Conservation (phyloP, 2,797 vertebrate species). For the Alcedo quadribrachys region DNA sequence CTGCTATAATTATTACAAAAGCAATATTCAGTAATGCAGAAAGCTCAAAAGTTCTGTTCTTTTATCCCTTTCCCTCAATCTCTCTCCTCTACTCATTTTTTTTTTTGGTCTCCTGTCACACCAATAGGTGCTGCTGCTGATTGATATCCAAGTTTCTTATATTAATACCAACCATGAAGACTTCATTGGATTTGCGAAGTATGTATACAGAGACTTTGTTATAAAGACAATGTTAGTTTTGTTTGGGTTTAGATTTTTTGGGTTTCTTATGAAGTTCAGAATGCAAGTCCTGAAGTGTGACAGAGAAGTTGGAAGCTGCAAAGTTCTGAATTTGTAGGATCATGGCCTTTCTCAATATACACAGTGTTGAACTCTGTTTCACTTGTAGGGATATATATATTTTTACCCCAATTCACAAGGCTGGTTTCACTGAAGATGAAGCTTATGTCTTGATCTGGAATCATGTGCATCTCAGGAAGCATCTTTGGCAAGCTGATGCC, state of each 20-base stretch:
- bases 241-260: neutral
- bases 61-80: neutral
- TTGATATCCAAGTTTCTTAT: conserved; percentile 93
- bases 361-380: neutral
- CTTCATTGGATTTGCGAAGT: conserved; percentile 94
- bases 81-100: neutral
- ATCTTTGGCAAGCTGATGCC: neutral
- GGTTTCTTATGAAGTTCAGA: neutral
- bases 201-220: conserved; percentile 61
- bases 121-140: conserved; percentile 86
- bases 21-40: neutral
- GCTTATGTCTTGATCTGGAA: neutral
- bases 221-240: neutral
- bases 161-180: conserved; percentile 97
- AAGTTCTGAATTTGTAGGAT: neutral
- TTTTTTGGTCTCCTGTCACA: neutral
- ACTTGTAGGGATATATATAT: neutral
- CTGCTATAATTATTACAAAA: neutral
- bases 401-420: neutral
- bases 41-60: neutral
- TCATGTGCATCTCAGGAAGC: neutral
- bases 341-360: neutral
- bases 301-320: neutral
- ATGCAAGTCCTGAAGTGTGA: neutral
- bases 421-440: neutral